Base-by-base conservation (phyloP, 1,140 invertebrate genomes). In the Drosophila ficusphila region DNA sequence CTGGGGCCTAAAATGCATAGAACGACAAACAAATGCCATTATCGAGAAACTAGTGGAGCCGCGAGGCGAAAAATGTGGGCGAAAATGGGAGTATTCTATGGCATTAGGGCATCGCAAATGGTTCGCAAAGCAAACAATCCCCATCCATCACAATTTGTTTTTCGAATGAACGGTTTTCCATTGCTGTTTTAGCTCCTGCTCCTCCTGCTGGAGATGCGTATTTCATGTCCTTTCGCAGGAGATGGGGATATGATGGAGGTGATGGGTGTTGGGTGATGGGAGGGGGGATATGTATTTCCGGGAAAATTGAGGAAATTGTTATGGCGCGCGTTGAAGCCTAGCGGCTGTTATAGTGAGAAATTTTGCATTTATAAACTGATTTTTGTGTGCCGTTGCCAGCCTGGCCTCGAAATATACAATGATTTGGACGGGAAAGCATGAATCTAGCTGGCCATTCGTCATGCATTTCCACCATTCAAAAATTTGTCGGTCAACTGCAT, bases 311-410 rank as follows among this genome's bases (percentile, higher is more conserved):
- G 67, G 57, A 58, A 82, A 61, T 74, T 74, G 79, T 62, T 73
- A 64, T 61, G 64, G 56, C 57, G 75, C 57, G 75, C 56, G 78
- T 73, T 41, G 62, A 51, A 60, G 64, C 71, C 52, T 33, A 41
- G 53, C 62, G 81, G 71, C 60, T 73, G 79, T 86, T 86, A 81
- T 70, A 77, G 82, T 67, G 81, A 70, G 82, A 86, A 86, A 86
- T 88, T 86, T 86, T 77, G 81, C 81, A 86, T 86, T 88, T 88
- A 86, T 88, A 88, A 76, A 81, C 81, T 70, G 62, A 60, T 76
- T 88, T 76, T 81, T 81, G 82, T 81, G 82, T 11, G 41, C 12
- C n/a, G n/a, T n/a, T n/a, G n/a, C n/a, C n/a, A n/a, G 5, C 29
- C 72, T 54, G 72, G 4, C 41, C 21, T n/a, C n/a, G n/a, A n/a